Base-by-base conservation (phyloP, 2,888 invertebrate species). In the Harpalus rubripes region DNA sequence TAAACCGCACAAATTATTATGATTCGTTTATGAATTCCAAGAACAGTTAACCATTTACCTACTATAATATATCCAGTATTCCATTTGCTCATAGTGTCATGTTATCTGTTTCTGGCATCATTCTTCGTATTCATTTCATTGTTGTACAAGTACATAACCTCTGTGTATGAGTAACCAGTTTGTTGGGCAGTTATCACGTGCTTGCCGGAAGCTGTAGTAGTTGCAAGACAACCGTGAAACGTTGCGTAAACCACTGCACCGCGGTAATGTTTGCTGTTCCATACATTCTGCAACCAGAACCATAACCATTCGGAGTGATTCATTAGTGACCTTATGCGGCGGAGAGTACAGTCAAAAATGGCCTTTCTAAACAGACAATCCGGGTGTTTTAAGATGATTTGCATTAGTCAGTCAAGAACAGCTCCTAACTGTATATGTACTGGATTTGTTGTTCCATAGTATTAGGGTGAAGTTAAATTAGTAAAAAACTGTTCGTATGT, bases 171-270 rank as follows among this genome's bases (percentile, higher is more conserved):
- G 5, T 5, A 32, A 52, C 44, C 10, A 12, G 44, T 52, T 52
- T 52, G 44, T 52, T 8, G 10, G 6, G 44, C 44, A 12, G 10
- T 8, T 52, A 74, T 52, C 72, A 44, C 72, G 44, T 41, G 15
- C 8, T 74, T 74, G 72, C 41, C 72, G 44, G 72, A 74, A 74
- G 72, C 44, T 6, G 72, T 68, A 15, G 22, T 63, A 63, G 22
- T 6, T 12, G 12, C 63, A n/a, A 68, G n/a, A 41, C 68, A 68
- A 65, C 32, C 72, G n/a, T 44, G 72, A 74, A 74, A 74, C 44
- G 18, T 74, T 74, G 72, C 72, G 44, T 74, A 74, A 74, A 74
- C 41, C 44, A 74, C 44, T 52, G 41, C 72, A 72, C 26, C 68
- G 15, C 18, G 65, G n/a, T 16, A 15, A 39, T 68, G 41, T 68